Evolutionary conservation across 2,113 vertebrate genomes (phyloP).

Genomic region (Bubo scandiacus): DNA sequence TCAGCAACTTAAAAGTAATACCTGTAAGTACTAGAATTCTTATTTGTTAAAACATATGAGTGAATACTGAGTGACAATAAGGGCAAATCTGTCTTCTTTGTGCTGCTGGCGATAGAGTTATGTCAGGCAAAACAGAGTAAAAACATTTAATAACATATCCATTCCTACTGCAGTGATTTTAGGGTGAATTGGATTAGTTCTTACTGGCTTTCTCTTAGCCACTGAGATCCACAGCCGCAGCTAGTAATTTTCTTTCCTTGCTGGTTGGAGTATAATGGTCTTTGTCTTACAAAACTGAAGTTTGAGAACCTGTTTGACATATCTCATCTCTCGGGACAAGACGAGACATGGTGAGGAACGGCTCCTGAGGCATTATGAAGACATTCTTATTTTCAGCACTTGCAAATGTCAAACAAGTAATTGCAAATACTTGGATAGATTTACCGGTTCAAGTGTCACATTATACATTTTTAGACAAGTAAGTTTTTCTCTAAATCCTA

Average conservation of each 20-base stretch:
- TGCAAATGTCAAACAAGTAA: slow-evolving; percentile 7
- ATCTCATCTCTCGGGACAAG: slow-evolving; percentile 8
- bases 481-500: not conserved
- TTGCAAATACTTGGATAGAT: not conserved
- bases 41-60: not conserved
- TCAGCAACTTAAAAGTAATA: not conserved
- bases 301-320: slow-evolving; percentile 2
- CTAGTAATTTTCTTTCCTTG: not conserved
- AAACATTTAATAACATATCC: not conserved
- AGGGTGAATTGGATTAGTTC: not conserved
- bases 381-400: not conserved
- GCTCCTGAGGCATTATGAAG: not conserved
- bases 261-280: not conserved
- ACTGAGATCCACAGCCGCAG: not conserved
- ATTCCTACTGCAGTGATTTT: not conserved
- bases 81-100: not conserved
- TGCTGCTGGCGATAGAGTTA: not conserved
- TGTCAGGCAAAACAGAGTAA: not conserved
- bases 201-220: not conserved
- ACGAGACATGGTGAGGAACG: not conserved
- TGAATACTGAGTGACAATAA: not conserved
- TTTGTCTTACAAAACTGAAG: not conserved
- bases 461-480: not conserved
- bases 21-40: not conserved
- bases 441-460: not conserved